Base-by-base conservation (phyloP, 2,888 invertebrate species). In the Cryptus viduatorius region DNA sequence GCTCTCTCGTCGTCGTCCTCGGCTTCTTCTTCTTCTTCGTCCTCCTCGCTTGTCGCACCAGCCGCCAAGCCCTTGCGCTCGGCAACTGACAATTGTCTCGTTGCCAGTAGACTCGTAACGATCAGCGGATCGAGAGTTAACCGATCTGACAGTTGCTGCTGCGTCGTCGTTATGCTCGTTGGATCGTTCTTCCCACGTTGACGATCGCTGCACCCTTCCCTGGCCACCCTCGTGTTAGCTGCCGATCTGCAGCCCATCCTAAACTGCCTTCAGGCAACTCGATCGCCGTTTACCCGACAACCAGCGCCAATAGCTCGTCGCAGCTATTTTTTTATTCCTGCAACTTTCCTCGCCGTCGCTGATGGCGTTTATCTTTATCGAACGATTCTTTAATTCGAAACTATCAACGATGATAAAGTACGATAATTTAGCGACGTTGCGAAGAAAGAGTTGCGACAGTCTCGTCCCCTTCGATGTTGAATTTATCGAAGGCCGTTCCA, bases 201-300 rank as follows among this genome's bases (percentile, higher is more conserved):
- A 79, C 71, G 76, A 82, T 88, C 87, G 76, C 59, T 84, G 87
- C 89, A 87, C 87, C 90, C 90, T 88, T 87, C 90, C 89, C 79
- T 76, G 29, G 87, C 89, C 89, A 87, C 89, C 88, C 88, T 88
- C 85, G 86, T 87, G 87, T 90, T 86, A 81, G 89, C 90, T 87
- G 90, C 91, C 87, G 90, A 86, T 89, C 90, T 91, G 90, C 92
- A 90, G 90, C 91, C 92, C 91, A 92, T 92, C 84, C 91, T 92
- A 90, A 90, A 88, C 53, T 87, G 79, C 86, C 88, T 88, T 89
- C 84, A 48, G 78, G 71, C 76, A 72, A 78, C 16, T 78, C 59
- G 24, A 37, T 72, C 42, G 50, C 79, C 56, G 42, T 65, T 78
- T 53, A 46, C 59, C 79, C 64, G 81, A 75, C 65, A 65, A 79